Conservation (phyloP, 2,113 vertebrate genomes). For the Hipposideros armiger region DNA sequence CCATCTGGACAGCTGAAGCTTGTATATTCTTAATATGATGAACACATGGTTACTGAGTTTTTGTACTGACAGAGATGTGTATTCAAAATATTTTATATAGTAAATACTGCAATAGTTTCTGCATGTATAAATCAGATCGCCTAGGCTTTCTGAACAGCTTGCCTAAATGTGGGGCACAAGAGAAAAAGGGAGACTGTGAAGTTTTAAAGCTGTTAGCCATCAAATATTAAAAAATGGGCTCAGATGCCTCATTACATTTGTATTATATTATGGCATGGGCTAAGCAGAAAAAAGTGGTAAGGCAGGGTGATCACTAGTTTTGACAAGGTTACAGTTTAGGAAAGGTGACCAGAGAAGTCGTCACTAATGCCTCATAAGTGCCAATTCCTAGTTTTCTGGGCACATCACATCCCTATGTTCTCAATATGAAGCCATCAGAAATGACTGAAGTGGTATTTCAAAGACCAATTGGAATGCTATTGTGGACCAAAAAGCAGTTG, state of each 20-base stretch:
- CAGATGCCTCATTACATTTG: neutral
- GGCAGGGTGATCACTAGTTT: neutral
- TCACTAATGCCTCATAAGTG: neutral
- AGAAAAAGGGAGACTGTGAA: neutral
- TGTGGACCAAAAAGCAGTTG: neutral
- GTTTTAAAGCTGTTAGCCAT: neutral
- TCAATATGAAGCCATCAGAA: neutral
- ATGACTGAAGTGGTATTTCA: neutral
- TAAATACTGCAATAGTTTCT: constrained; percentile 86
- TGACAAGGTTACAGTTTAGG: neutral
- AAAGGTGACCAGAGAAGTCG: neutral
- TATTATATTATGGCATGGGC: neutral
- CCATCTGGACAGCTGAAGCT: constrained; percentile 70
- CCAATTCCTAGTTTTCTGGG: neutral
- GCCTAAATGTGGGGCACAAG: neutral
- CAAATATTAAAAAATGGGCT: neutral
- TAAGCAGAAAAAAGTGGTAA: neutral
- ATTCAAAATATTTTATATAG: constrained; percentile 85
- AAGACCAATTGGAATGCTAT: neutral
- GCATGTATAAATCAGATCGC: constrained; percentile 74
- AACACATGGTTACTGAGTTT: constrained; percentile 73
- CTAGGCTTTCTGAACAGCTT: neutral
- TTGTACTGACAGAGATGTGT: constrained; percentile 75
- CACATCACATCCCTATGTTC: fast-evolving
- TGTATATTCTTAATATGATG: constrained; percentile 77